Evolutionary conservation across 1,140 invertebrate genomes (phyloP), one percentile per base, ranked within the genome.

Genomic region (Penaeus vannamei): DNA sequence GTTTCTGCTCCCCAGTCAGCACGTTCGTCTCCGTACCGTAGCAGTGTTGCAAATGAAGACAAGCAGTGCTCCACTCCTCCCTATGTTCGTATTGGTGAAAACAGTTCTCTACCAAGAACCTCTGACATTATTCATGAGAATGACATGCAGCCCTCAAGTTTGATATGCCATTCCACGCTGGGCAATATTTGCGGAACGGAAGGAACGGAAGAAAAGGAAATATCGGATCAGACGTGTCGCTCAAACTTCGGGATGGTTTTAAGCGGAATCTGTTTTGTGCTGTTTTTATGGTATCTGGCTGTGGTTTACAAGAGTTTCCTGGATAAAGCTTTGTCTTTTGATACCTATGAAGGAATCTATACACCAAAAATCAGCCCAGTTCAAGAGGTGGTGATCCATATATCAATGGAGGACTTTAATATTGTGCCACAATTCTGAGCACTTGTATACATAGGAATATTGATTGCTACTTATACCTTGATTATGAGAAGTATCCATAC

Each of bases 231-330:
- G 26, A 84, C 64, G 19, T 88, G 87, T 62, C 87, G 53, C 2
- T 88, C 81, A 36, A 84, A 88, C 62, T 84, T 88, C 84, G 87
- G 87, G 32, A 66, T 84, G 32, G 29, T 88, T 12, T 32, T 84
- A n/a, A 84, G 87, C 77, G 81, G 17, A 8, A 26, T 88, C 1
- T 88, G 81, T 36, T 88, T 87, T 76, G 42, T 88, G 36, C 26
- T 83, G 7, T 88, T 88, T 77, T 46, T 88, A 7, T 88, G 87
- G 87, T 88, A 88, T 42, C 81, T 88, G 14, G 87, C n/a, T 61
- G 76, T 88, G 87, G 87, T 79, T 1, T 84, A 76, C 66, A 84
- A 60, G 14, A 46, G 46, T 8, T 88, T 84, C 26, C 76, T 84
- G 59, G 79, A 77, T 69, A 61, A 83, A 20, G 46, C 81, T 2